Conservation (phyloP, 2,113 vertebrate species). For the Solea senegalensis region DNA sequence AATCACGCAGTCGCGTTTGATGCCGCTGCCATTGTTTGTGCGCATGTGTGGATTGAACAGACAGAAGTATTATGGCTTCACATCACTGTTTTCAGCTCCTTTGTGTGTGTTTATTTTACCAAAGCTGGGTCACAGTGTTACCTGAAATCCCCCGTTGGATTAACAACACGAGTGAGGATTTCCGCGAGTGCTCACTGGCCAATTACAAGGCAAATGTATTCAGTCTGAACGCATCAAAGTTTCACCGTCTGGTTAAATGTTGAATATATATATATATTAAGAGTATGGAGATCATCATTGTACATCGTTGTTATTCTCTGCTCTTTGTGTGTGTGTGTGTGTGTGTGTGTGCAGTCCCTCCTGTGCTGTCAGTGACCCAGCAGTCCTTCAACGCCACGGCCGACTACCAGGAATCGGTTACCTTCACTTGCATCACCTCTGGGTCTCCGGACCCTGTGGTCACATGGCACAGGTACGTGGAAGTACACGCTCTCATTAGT, state of each 20-base stretch:
- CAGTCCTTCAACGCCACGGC: constrained; percentile 96
- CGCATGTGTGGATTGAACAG: constrained; percentile 18
- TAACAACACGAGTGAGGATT: constrained; percentile 38
- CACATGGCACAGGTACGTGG: constrained; percentile 90
- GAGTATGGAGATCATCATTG: background rate
- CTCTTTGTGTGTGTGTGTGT: background rate
- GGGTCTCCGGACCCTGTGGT: constrained; percentile 92
- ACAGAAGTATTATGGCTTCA: constrained; percentile 43
- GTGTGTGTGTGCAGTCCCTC: constrained; percentile 85
- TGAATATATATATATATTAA: background rate
- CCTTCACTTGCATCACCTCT: constrained; percentile 88
- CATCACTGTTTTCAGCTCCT: constrained; percentile 19
- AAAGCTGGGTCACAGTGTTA: constrained; percentile 56
- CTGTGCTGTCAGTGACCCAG: constrained; percentile 86
- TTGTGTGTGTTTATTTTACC: constrained; percentile 3
- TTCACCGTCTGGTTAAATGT: background rate
- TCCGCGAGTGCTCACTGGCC: constrained; percentile 19
- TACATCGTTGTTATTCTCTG: background rate
- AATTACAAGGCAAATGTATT: constrained; percentile 38
- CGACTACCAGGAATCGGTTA: constrained; percentile 90
- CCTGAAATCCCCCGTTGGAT: constrained; percentile 40
- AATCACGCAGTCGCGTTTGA: constrained; percentile 21
- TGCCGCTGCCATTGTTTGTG: constrained; percentile 27
- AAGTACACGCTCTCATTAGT: too few species aligned
- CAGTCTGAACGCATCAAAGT: constrained; percentile 9